Evolutionary conservation across 1,140 invertebrate species (phyloP).

Genomic region (Ostrea edulis): DNA sequence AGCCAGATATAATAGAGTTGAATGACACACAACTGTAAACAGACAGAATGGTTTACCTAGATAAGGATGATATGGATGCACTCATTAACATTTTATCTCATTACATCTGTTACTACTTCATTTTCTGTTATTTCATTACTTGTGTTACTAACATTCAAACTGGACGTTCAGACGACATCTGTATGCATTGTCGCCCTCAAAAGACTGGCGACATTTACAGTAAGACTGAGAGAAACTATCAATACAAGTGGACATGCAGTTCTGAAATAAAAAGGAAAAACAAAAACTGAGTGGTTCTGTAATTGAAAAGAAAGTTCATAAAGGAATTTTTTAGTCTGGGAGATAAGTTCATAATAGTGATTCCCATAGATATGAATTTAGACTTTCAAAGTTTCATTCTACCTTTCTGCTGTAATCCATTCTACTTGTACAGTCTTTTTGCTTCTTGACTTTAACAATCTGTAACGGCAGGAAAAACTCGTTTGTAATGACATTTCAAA

Average conservation of each 20-base stretch:
- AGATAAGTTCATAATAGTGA: no score
- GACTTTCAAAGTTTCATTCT: not conserved
- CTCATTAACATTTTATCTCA: no score
- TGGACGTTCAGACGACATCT: not conserved
- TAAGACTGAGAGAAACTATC: conserved; percentile 38
- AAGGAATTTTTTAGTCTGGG: no score
- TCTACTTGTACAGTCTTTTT: not conserved
- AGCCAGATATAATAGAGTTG: not conserved
- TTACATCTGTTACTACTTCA: not conserved
- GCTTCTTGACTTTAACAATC: not conserved
- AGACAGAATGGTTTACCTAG: not conserved
- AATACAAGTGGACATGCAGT: conserved; percentile 36
- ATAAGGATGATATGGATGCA: not conserved
- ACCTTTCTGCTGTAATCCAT: not conserved
- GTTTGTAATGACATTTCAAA: no score
- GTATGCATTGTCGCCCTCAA: not conserved
- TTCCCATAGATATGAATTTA: no score
- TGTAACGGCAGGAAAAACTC: not conserved
- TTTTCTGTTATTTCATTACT: not conserved
- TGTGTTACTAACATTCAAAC: not conserved
- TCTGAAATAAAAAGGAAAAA: conserved; percentile 27
- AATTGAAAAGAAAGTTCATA: not conserved
- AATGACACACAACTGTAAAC: not conserved
- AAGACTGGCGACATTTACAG: conserved; percentile 41
- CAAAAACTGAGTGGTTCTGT: not conserved